Evolutionary conservation across 2,888 invertebrate genomes (phyloP), one percentile per base, ranked within the genome.

Genomic region (Listrodromus nycthemerus): DNA sequence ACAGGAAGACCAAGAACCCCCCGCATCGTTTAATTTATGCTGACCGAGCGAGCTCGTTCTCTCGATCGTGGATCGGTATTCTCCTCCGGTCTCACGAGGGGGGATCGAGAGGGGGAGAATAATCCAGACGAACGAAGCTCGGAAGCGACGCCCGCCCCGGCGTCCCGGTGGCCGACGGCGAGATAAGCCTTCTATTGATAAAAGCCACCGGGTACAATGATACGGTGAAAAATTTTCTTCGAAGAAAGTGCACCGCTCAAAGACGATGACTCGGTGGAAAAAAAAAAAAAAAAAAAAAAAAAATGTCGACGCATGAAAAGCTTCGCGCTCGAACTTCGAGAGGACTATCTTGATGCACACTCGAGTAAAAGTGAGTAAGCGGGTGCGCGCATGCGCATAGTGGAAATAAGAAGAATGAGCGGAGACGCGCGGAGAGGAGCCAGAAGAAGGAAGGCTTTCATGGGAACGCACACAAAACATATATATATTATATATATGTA

Each of bases 1-100:
- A 21, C 21, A 52, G 74, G 21, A 21, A 48, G 61, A 21, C 65
- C 24, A 50, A 50, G 33, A 65, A 50, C 86, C 87, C 88, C 86
- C 89, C 88, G 89, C 89, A 87, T 90, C 89, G 88, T 86, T 88
- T 89, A 88, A 89, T 89, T 91, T 89, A 87, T 87, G 75, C 84
- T 84, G 86, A 86, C 85, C 85, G 79, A 84, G 74, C 66, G 73
- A 27, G 70, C 76, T 79, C 76, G 27, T 45, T 61, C 24, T 27
- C 45, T 30, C 58, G 58, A 61, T 61, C 58, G 58, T n/a, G 58
- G 58, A 61, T 30, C 30, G 27, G 24, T 6, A 30, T 61, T 61
- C 27, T 24, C 16, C 27, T 6, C 58, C 21, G 55, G 24, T 61
- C 30, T 27, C 16, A 61, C 58, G 58, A 16, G 58, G 1, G 27